Conservation (phyloP, 2,113 vertebrate genomes). For the Phainopepla nitens region DNA sequence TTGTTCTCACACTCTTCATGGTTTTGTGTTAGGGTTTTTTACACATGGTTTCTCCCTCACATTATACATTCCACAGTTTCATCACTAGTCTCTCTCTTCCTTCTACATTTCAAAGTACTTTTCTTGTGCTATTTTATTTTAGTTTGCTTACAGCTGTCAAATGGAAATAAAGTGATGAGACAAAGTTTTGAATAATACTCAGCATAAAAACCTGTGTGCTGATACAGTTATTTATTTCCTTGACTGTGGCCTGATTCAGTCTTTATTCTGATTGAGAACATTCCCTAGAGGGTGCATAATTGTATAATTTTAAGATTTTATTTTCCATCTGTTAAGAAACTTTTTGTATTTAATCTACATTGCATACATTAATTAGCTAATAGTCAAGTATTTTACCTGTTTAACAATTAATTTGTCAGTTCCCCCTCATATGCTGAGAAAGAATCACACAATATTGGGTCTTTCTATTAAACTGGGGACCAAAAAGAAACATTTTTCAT, state of each 20-base stretch:
- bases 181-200: not conserved
- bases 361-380: not conserved
- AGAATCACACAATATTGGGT: not conserved
- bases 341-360: not conserved
- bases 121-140: not conserved
- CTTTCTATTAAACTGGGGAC: not conserved
- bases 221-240: not conserved
- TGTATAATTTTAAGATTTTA: not conserved
- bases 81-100: not conserved
- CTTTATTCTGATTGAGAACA: not conserved
- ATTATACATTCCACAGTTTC: not conserved
- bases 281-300: not conserved
- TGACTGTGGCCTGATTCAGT: not conserved
- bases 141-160: not conserved
- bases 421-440: not conserved
- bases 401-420: not conserved
- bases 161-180: not conserved
- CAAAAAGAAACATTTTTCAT: not conserved
- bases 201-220: not conserved
- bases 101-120: not conserved
- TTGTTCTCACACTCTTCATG: not conserved
- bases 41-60: not conserved
- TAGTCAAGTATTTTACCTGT: not conserved
- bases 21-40: accelerated
- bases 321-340: not conserved